Evolutionary conservation across 1,140 invertebrate genomes (phyloP).

Genomic region (Aphelenchoides fujianensis): DNA sequence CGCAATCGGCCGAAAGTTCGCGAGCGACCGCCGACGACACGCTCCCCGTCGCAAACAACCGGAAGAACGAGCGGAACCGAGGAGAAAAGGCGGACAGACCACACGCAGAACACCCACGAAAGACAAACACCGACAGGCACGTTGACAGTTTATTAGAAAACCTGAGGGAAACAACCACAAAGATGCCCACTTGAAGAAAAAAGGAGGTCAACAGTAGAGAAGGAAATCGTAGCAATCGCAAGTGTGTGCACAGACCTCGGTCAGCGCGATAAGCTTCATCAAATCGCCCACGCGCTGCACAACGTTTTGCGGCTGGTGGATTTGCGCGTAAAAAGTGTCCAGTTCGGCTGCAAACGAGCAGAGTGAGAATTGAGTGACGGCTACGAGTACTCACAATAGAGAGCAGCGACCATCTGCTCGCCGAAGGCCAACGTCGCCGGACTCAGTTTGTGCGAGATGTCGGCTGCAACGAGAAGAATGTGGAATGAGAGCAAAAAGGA

Average conservation of each 20-base stretch:
- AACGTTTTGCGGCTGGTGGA: background rate
- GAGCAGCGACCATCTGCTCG: constrained; percentile 1
- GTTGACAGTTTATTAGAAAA: background rate
- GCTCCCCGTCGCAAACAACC: no score
- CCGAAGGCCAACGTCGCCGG: background rate
- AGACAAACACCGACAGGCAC: background rate
- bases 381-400: no score
- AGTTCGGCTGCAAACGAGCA: background rate
- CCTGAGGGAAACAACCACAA: background rate
- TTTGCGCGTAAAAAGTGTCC: background rate
- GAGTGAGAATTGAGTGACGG: no score
- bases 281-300: constrained; percentile 10
- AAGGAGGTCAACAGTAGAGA: background rate
- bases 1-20: background rate
- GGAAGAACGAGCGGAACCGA: background rate
- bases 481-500: background rate
- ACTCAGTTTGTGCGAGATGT: constrained; percentile 3
- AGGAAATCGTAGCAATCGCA: background rate
- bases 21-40: no score
- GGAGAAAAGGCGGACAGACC: no score
- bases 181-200: no score
- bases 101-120: no score
- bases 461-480: constrained; percentile 3
- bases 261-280: constrained; percentile 10
- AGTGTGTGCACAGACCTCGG: background rate